Evolutionary conservation across 2,113 vertebrate genomes (phyloP), one percentile per base, ranked within the genome.

Genomic region (Oxyura jamaicensis): DNA sequence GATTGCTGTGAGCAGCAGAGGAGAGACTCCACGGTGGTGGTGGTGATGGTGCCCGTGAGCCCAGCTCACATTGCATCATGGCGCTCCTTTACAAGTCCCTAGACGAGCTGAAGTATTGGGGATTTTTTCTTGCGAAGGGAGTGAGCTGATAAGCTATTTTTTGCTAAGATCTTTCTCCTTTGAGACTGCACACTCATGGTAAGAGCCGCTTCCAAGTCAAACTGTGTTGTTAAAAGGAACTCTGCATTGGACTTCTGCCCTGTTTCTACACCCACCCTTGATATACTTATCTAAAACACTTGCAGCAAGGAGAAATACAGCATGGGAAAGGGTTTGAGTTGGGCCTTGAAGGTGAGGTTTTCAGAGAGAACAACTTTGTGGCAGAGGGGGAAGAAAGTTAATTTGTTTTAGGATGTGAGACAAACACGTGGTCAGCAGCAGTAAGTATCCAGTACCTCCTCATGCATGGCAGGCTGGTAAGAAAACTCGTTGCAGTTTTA

Each of bases 241-340:
- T 96, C 86, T 91, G 88, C 71, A 77, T 95, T 94, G 96, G 92
- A 82, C 53, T 92, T 79, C 66, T 96, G 91, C 96, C 96, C 77
- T 84, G 31, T 59, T 92, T 89, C 91, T 91, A 96, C 95, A 96
- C 93, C 92, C 96, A 92, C 81, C 94, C 94, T 89, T 83, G 62
- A 83, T 94, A 83, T 63, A 85, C 71, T 97, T 87, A 89, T 93
- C 86, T 95, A 50, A 92, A 96, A 91, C 81, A 80, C 71, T 92
- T 89, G 62, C 62, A 94, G 67, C 81, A 93, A 60, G 74, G 90
- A 56, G 76, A 91, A 88, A 82, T 59, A 79, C 1, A 91, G 44
- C 58, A 84, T 83, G 81, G 75, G 67, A 82, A 91, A 77, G 74
- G 44, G 50, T 91, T 85, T 65, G 74, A 89, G 29, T 4, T 35